phyloP scores from a whole-genome alignment of 2,888 invertebrate genomes.

The Hemaris fuciformis region DNA sequence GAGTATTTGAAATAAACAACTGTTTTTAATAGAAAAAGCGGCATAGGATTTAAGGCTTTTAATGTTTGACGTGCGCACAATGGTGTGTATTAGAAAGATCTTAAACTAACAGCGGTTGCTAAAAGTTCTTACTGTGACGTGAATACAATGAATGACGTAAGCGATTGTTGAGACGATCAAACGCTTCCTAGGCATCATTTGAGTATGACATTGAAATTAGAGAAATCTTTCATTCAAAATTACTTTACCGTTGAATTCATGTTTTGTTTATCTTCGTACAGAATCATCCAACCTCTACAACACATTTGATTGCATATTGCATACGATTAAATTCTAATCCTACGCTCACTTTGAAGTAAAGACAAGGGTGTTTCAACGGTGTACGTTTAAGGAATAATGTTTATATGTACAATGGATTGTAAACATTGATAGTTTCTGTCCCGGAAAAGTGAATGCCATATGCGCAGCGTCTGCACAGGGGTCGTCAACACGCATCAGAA shows the following conservation, averaged over 20 bases:
- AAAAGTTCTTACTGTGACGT: not conserved
- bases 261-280: not conserved
- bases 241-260: not conserved
- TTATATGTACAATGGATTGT: conserved; percentile 8
- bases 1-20: not conserved
- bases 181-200: not conserved
- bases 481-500: conserved; percentile 63
- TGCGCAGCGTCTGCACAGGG: conserved; percentile 40
- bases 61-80: not conserved
- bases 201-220: not conserved
- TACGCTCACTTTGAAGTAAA: not conserved
- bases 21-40: not conserved
- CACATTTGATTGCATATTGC: not conserved
- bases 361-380: not conserved
- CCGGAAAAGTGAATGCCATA: conserved; percentile 19
- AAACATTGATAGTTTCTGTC: conserved; percentile 10
- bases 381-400: not conserved
- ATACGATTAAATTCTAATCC: not conserved
- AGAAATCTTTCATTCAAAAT: not conserved
- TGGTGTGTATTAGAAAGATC: not conserved
- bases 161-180: not conserved
- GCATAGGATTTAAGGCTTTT: not conserved
- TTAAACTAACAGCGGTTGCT: not conserved
- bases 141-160: not conserved
- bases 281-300: not conserved